Base-by-base conservation (phyloP, 2,113 vertebrate genomes). In the Oryzias javanicus region DNA sequence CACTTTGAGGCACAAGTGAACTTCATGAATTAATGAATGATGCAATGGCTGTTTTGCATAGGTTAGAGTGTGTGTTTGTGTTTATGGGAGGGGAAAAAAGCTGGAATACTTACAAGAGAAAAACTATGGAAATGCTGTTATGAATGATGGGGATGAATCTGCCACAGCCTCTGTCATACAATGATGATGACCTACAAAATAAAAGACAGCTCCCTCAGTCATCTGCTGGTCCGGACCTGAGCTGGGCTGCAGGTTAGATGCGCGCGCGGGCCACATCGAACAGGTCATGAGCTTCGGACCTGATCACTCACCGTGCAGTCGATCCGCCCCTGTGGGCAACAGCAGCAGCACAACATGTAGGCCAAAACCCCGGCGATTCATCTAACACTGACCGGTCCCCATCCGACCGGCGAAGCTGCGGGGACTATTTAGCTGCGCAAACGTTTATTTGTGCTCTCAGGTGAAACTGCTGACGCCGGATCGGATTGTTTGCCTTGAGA, bases 141-240 rank as follows among this genome's bases (percentile, higher is more conserved):
- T 90, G 90, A 88, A 87, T 88, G 92, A 92, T 67, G 93, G 92
- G 83, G 94, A 94, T 88, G 94, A 93, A 92, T 91, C 94, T 93
- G 94, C 92, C 76, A 92, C 92, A 93, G 91, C 87, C 92, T 94
- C 89, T 94, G 93, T 94, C 94, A 95, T 95, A 92, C 91, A 95
- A 96, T 89, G 94, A 95, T 85, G 94, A 92, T 94, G 92, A 95
- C 95, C 96, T 98, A 95, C 91, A 95, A 96, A 95, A 96, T 90
- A 95, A 90, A 92, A 95, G 92, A 95, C 91, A 95, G 81, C 85
- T 83, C 81, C 88, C 94, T 95, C 87, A 95, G 91, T 90, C 88
- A 72, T 85, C 78, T 67, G 72, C 87, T 78, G 4, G 25, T 27
- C 8, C 35, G 35, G 35, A 35, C 35, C 35, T 35, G 35, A 13